Conservation (phyloP, 2,113 vertebrate species). For the Burhinus oedicnemus region DNA sequence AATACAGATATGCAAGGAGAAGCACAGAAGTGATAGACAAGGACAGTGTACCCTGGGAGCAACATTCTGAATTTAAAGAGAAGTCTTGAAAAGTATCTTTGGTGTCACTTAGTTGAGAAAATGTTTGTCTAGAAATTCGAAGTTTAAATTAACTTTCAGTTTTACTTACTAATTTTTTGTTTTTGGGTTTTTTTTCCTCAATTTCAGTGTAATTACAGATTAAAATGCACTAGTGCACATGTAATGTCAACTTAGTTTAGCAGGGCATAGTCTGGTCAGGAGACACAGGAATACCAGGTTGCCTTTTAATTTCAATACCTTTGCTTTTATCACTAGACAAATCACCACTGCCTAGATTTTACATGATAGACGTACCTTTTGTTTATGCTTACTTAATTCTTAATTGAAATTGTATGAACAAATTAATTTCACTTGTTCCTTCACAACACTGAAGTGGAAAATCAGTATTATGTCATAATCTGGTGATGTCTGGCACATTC, state of each 20-base stretch:
- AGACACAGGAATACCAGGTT: neutral
- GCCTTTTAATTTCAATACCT: neutral
- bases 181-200: neutral
- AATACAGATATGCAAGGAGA: neutral
- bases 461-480: neutral
- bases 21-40: neutral
- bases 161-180: neutral
- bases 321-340: neutral
- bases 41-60: neutral
- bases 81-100: neutral
- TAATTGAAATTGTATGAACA: neutral
- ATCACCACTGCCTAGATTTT: neutral
- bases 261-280: neutral
- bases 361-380: neutral
- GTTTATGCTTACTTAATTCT: neutral
- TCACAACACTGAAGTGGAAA: neutral
- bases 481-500: neutral
- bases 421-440: neutral
- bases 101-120: neutral
- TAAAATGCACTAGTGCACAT: neutral
- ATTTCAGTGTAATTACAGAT: neutral
- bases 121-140: neutral
- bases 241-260: neutral
- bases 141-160: neutral
- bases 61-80: neutral